These are phyloP conservation scores for Melanotaenia parkinsoni DNA, from an alignment of 2,797 vertebrate species.

Conservation along the genomic window DNA sequence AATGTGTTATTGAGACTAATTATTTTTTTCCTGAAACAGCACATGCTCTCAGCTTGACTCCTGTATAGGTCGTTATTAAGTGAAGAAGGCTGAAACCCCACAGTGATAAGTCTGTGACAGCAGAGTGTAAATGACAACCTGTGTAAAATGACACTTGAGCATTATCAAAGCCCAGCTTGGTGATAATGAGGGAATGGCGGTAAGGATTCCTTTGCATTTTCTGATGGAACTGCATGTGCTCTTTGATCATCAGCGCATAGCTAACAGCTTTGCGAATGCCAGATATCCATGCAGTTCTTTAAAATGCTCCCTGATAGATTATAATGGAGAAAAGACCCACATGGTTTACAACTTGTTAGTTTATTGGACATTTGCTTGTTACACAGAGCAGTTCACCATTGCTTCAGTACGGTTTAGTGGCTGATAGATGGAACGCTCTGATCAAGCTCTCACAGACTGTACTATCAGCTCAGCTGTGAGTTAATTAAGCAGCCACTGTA, in stretches of 20 bases:
- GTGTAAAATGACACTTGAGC: conserved; percentile 58
- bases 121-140: conserved; percentile 46
- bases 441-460: conserved; percentile 20
- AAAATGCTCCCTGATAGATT: conserved; percentile 56
- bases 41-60: conserved; percentile 22
- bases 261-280: conserved; percentile 59
- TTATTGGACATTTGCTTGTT: conserved; percentile 5
- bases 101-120: conserved; percentile 34
- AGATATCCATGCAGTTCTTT: conserved; percentile 53
- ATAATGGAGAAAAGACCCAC: conserved; percentile 56
- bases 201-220: conserved; percentile 54
- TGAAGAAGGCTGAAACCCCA: conserved; percentile 31
- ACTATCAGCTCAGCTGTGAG: conserved; percentile 12
- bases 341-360: conserved; percentile 29
- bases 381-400: conserved; percentile 17
- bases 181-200: conserved; percentile 62
- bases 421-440: conserved; percentile 14
- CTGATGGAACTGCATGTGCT: conserved; percentile 46
- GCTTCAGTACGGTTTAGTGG: not conserved
- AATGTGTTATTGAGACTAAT: not conserved
- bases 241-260: conserved; percentile 53
- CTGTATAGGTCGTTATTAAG: conserved; percentile 49
- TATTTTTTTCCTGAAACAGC: conserved; percentile 12
- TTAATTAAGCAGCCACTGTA: conserved; percentile 39
- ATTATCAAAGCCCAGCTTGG: conserved; percentile 56